Percentiles rank a stretch among this genome's conserved stretches.
Conservation (phyloP, 1,140 invertebrate species). For the Hypsibius dujardini region DNA sequence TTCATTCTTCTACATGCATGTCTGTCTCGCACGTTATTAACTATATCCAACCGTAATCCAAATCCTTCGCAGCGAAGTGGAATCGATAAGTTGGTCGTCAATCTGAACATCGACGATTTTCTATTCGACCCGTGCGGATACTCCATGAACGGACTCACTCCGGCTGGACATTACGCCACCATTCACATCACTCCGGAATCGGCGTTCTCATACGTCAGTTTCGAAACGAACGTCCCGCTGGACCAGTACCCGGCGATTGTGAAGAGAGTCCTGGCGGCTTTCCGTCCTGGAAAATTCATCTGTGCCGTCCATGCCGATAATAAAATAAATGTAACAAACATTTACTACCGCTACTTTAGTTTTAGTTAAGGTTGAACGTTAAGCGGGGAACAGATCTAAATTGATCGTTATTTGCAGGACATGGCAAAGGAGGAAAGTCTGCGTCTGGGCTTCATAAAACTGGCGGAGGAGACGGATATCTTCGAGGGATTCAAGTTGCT, state of each 20-base stretch:
- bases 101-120: constrained; percentile 84
- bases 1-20: too few species aligned
- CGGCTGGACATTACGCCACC: constrained; percentile 86
- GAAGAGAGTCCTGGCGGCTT: constrained; percentile 59
- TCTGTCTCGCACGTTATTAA: too few species aligned
- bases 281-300: constrained; percentile 78
- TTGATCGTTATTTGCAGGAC: too few species aligned
- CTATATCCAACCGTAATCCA: too few species aligned
- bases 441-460: too few species aligned
- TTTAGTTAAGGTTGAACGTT: too few species aligned
- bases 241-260: constrained; percentile 59
- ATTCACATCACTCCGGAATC: constrained; percentile 96
- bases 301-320: constrained; percentile 79
- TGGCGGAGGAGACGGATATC: background rate
- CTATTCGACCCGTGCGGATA: constrained; percentile 96
- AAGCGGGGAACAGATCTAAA: too few species aligned
- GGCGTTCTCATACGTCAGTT: constrained; percentile 91
- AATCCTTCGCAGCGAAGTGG: too few species aligned
- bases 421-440: too few species aligned
- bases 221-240: constrained; percentile 78
- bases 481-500: constrained; percentile 5
- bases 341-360: too few species aligned
- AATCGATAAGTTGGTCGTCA: constrained; percentile 78
- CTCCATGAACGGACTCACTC: constrained; percentile 91
- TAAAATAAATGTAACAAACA: too few species aligned